A percentile compares a stretch with the other conserved stretches of the same genome.
Evolutionary conservation across 2,797 vertebrate species (phyloP).

Genomic region (Todus mexicanus): DNA sequence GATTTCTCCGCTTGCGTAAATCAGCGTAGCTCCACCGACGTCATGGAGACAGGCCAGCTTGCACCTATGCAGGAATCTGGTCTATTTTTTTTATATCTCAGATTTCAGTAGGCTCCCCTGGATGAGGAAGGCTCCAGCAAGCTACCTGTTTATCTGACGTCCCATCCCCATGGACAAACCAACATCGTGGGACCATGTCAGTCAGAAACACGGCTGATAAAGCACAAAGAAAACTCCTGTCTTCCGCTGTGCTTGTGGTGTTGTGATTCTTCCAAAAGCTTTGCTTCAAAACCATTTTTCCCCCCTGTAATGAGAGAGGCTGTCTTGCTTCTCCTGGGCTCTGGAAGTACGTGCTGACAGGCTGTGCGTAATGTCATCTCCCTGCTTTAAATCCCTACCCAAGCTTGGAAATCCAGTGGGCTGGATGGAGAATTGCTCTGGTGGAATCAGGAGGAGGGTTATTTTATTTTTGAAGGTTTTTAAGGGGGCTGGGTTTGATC

Average conservation of each 20-base stretch:
- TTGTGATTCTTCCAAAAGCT: not conserved
- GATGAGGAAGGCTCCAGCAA: not conserved
- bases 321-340: not conserved
- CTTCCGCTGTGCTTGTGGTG: not conserved
- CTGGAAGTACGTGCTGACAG: constrained; percentile 4
- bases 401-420: not conserved
- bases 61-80: not conserved
- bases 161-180: not conserved
- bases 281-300: not conserved
- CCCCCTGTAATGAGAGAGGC: not conserved
- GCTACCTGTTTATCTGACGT: not conserved
- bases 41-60: not conserved
- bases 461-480: not conserved
- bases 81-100: not conserved
- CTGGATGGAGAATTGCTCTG: not conserved
- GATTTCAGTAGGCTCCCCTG: not conserved
- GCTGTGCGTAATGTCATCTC: constrained; percentile 36
- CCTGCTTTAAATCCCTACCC: not conserved
- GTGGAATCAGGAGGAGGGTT: not conserved
- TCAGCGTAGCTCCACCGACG: fast-evolving
- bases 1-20: not conserved
- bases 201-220: not conserved
- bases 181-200: fast-evolving
- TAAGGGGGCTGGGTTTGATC: not conserved
- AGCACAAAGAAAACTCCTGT: not conserved